Base-by-base conservation (phyloP, 1,140 invertebrate species). In the Helicoverpa zea region DNA sequence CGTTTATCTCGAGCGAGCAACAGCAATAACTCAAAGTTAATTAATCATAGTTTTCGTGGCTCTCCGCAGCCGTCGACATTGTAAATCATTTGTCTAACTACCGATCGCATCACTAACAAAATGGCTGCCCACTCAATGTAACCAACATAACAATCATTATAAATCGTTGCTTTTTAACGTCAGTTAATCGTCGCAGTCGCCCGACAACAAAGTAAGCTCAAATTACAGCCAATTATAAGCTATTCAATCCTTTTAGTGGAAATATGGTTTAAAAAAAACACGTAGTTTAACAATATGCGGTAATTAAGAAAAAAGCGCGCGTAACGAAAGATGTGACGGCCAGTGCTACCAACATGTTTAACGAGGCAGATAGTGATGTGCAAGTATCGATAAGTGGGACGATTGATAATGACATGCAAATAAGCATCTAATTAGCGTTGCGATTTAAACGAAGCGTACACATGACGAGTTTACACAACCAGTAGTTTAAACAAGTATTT, bases 221-320 rank as follows among this genome's bases (percentile, higher is more conserved):
- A 92, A 94, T 94, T 94, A 94, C 93, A 93, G 89, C 90, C 92
- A 94, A 94, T 94, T 94, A 94, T 93, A 90, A 91, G 85, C 90
- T 88, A 94, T 94, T 93, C 92, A 94, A 91, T 92, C 88, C 91
- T 92, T 93, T 88, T 90, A 88, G 88, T 86, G 88, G 83, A 83
- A 88, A 88, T 87, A 89, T 87, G 87, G 83, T 88, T 47, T 68
- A 79, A 79, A 35, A 91, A 90, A 91, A 91, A 86, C 83, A 89
- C 86, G 85, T 84, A 81, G 86, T 81, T 54, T 64, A 89, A 94
- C 92, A 94, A 94, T 92, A 87, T 87, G 23, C 70, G 87, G 88
- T 94, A 90, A 90, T 93, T 93, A 93, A 92, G 87, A 92, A 92
- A 90, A 93, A 89, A 86, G 89, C 88, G 88, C 87, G 91, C 90